phyloP scores from a whole-genome alignment of 2,888 invertebrate species.

The Deilephila elpenor region DNA sequence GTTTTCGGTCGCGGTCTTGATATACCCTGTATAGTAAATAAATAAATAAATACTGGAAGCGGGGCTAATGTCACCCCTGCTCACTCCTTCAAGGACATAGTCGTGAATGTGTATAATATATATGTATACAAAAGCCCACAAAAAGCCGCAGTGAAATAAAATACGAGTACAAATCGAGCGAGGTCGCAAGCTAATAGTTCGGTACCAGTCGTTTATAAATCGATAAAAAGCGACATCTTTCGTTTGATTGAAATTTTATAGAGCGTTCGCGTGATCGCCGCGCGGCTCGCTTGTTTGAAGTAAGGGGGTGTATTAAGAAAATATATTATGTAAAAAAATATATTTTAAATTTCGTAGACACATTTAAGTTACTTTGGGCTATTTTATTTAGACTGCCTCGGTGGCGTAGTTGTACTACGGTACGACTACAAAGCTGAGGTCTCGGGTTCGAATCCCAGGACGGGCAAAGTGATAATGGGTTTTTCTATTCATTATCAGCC shows the following conservation, averaged over 20 bases:
- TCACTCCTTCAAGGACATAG: neutral
- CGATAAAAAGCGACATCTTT: slow-evolving; percentile 71
- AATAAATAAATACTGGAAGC: too few relatives aligned
- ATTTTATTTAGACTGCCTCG: too few relatives aligned
- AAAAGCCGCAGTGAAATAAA: neutral
- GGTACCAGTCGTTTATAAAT: slow-evolving; percentile 61
- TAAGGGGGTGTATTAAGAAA: slow-evolving; percentile 42
- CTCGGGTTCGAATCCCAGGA: too few relatives aligned
- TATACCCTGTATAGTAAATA: too few relatives aligned
- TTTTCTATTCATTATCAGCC: too few relatives aligned
- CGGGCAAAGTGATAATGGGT: too few relatives aligned
- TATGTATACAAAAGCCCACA: too few relatives aligned
- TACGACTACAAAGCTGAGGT: too few relatives aligned
- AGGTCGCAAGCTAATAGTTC: slow-evolving; percentile 35
- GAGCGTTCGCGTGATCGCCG: slow-evolving; percentile 64
- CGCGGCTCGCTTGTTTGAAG: slow-evolving; percentile 36
- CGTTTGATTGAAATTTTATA: slow-evolving; percentile 67
- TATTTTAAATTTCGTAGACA: too few relatives aligned
- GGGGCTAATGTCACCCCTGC: neutral
- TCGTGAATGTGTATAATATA: neutral
- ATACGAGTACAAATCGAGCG: neutral
- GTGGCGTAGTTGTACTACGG: too few relatives aligned
- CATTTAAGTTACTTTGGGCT: too few relatives aligned
- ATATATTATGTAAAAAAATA: neutral
- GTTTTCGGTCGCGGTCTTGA: too few relatives aligned